Base-by-base conservation (phyloP, 2,888 invertebrate genomes). In the Phaonia tiefii region DNA sequence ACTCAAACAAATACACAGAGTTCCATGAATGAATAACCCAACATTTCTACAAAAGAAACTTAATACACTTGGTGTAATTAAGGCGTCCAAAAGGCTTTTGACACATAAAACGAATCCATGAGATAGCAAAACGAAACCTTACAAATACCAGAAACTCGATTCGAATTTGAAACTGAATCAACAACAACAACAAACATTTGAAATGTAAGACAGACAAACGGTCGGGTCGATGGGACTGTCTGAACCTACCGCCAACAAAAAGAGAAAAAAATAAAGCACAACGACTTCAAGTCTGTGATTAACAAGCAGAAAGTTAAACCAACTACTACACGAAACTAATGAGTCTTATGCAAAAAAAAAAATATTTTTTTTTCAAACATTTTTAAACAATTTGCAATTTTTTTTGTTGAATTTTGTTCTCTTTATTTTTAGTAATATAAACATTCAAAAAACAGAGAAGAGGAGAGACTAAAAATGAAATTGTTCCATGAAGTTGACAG, bases 21-120 rank as follows among this genome's bases (percentile, higher is more conserved):
- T 10, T 20, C 5, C 17, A 2, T 17, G 20, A 22, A 17, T 51
- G 20, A 51, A 17, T 20, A 20, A 17, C 11, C 22, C 17, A 63
- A 39, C 63, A 42, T 42, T n/a, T n/a, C n/a, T 63, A 22, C 63
- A 39, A 42, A 20, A 39, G 63, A 26, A 63, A 63, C 22, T 22
- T 17, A 22, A 63, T 63, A 63, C 63, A 63, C 22, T 42, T 22
- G n/a, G 39, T 42, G 63, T 63, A 63, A 63, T 63, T 63, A 63
- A 63, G 63, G 63, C 63, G 42, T 63, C 42, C 63, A 63, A 63
- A 42, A 63, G 63, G 63, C 42, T 63, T 63, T 63, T 63, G 63
- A 63, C 63, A 63, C 63, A 63, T 63, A 63, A 63, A 63, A 42
- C 22, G 39, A 63, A 39, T 63, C 63, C 63, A 63, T 63, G 63